Percentiles rank a stretch among this genome's conserved stretches.
Evolutionary conservation across 2,113 vertebrate species (phyloP).

Genomic region (Cebidichthys violaceus): DNA sequence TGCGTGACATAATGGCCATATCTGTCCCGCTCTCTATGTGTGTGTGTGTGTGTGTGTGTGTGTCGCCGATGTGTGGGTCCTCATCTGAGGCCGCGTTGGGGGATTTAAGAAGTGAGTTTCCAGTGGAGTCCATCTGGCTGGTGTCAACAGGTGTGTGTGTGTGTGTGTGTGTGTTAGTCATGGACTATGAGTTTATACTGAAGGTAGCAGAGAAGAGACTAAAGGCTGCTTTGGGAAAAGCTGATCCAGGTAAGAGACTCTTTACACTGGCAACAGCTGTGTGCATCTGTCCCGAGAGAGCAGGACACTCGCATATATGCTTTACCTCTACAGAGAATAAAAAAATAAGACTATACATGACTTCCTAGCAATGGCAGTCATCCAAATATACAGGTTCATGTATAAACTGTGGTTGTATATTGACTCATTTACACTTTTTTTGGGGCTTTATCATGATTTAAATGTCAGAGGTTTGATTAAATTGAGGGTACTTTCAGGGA

Average conservation of each 20-base stretch:
- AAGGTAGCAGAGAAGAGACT: conserved; percentile 71
- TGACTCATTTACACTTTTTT: not conserved
- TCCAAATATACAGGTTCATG: not conserved
- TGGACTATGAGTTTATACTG: conserved; percentile 77
- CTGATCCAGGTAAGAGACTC: conserved; percentile 64
- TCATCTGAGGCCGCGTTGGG: conserved; percentile 1
- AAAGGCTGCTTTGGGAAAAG: conserved; percentile 66
- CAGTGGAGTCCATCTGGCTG: not conserved
- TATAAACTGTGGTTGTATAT: not conserved
- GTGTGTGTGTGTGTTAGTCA: conserved; percentile 19
- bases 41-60: not conserved
- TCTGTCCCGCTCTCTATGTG: conserved; percentile 24
- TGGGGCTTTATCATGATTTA: not conserved
- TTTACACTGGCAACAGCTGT: conserved; percentile 1
- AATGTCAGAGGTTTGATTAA: not conserved
- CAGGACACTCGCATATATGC: not conserved
- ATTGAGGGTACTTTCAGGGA: not conserved
- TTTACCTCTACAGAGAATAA: not conserved
- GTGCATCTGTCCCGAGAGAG: conserved; percentile 7
- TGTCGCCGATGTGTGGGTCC: conserved; percentile 31
- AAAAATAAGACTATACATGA: not conserved
- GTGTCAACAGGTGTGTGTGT: conserved; percentile 17
- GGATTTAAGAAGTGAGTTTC: conserved; percentile 35
- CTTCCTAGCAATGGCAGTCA: not conserved
- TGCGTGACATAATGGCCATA: conserved; percentile 63